phyloP scores from a whole-genome alignment of 2,888 invertebrate genomes.

The Arrhopalites spinosus region DNA sequence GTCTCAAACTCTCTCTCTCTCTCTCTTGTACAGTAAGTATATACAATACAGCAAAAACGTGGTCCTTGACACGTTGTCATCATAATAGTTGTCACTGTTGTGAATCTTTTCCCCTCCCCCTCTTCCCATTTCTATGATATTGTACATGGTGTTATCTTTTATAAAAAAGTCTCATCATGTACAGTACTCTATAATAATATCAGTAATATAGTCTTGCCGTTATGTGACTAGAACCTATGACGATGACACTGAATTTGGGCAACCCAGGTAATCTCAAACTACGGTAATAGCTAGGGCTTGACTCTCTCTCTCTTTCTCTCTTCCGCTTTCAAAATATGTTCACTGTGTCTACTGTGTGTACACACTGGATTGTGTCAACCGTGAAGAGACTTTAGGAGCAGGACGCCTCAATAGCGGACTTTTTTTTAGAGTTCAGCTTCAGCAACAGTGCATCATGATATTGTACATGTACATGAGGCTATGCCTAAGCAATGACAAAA shows the following conservation, averaged over 20 bases:
- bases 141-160: too few relatives aligned
- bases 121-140: too few relatives aligned
- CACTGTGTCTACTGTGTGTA: neutral
- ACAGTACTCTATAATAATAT: too few relatives aligned
- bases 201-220: neutral
- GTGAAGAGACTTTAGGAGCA: too few relatives aligned
- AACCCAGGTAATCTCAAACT: neutral
- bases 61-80: conserved; percentile 34
- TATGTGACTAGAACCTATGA: neutral
- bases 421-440: too few relatives aligned
- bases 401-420: too few relatives aligned
- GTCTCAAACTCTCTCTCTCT: neutral
- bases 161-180: too few relatives aligned
- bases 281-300: neutral
- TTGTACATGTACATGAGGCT: too few relatives aligned
- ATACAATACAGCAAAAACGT: conserved; percentile 14
- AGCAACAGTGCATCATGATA: too few relatives aligned
- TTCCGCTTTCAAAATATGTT: neutral
- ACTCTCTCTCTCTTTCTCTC: neutral
- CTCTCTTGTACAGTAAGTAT: neutral
- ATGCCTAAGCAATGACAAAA: too few relatives aligned
- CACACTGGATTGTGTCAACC: neutral
- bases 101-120: neutral
- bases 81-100: conserved; percentile 23
- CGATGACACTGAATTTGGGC: neutral